Evolutionary conservation across 2,113 vertebrate species (phyloP).

Genomic region (Solea solea): DNA sequence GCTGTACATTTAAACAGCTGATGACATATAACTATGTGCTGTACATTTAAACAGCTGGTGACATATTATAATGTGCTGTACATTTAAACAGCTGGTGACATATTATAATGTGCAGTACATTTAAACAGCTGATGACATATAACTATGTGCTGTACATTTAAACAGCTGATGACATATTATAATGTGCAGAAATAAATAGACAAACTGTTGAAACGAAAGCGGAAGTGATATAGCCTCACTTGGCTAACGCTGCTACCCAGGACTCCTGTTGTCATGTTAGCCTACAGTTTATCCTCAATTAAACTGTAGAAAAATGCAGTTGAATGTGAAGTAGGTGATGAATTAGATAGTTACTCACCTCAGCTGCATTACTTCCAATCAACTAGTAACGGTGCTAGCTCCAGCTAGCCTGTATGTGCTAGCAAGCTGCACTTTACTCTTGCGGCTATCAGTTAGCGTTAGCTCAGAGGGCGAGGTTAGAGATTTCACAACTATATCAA

Average conservation of each 20-base stretch:
- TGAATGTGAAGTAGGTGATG: neutral
- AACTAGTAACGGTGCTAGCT: neutral
- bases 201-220: conserved; percentile 26
- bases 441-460: neutral
- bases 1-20: no score
- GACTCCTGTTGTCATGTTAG: neutral
- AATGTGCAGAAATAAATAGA: neutral
- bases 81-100: neutral
- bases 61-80: neutral
- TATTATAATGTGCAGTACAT: neutral
- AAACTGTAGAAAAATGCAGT: neutral
- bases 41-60: no score
- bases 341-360: conserved; percentile 32
- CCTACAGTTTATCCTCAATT: neutral
- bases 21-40: no score
- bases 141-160: no score
- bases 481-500: neutral
- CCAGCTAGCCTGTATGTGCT: neutral
- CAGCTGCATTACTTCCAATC: conserved; percentile 31
- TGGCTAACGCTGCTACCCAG: neutral
- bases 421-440: conserved; percentile 9
- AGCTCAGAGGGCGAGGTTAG: conserved; percentile 39
- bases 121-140: no score
- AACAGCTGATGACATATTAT: neutral
- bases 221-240: conserved; percentile 40